Evolutionary conservation across 2,113 vertebrate species (phyloP), one percentile per base, ranked within the genome.

Genomic region (Collichthys lucidus): DNA sequence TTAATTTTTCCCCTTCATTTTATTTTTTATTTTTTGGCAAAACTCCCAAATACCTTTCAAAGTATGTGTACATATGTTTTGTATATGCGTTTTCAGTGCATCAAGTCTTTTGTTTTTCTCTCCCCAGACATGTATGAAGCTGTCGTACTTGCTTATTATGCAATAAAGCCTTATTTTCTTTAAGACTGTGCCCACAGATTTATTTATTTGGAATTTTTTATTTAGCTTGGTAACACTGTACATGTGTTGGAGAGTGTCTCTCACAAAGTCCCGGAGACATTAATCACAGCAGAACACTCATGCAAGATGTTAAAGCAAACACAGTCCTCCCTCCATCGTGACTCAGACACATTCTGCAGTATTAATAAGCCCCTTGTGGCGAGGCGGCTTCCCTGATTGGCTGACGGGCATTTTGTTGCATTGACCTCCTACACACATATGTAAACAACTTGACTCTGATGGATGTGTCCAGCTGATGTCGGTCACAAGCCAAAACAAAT

Each of bases 151-250:
- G 94, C 94, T 91, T 88, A 92, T 87, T 95, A 96, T 94, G 95
- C 95, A 98, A 97, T 98, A 98, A 98, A 98, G 84, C 79, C 49
- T 93, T 95, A 96, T 95, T 93, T 96, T 95, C 94, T 94, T 90
- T 94, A 90, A 57, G 16, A 84, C 53, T 66, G 44, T 68, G 65
- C 35, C 24, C 66, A 69, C 29, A 22, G 56, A 3, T 40, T 24
- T 0, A 47, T 75, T 84, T 61, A 49, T 74, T 75, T 61, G 1
- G 19, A 1, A 29, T 15, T 11, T 11, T 26, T 66, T 3, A 0
- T 52, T 19, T 79, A 10, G 11, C 8, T 3, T 68, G 6, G 16
- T 53, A 19, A 60, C 24, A 11, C 8, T 31, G 61, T 50, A n/a
- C 35, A 40, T 56, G 47, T 67, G 26, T 56, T 12, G 26, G 44